These are phyloP conservation scores for Spinibarbus caldwelli DNA, from an alignment of 2,797 vertebrate species.

Conservation along the genomic window DNA sequence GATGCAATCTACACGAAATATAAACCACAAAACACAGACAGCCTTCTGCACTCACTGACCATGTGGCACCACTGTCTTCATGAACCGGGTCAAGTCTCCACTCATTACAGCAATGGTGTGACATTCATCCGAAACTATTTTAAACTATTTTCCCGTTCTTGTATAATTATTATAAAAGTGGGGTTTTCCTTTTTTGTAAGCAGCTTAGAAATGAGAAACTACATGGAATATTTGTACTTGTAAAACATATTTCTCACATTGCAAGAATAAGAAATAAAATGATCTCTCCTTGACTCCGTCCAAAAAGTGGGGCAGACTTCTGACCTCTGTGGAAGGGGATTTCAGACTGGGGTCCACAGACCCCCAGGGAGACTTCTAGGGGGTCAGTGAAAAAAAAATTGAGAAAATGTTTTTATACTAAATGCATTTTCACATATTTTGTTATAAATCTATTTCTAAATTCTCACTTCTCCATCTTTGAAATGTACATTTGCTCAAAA, in stretches of 20 bases:
- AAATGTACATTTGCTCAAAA: not conserved
- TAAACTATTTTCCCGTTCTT: not conserved
- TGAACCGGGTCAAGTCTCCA: not conserved
- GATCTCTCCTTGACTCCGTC: not conserved
- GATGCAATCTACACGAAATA: slow-evolving; percentile 61
- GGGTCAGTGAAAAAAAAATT: not conserved
- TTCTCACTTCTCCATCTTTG: not conserved
- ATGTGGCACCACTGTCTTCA: slow-evolving; percentile 9
- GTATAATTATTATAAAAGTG: too few species aligned
- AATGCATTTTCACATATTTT: not conserved
- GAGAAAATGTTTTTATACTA: not conserved
- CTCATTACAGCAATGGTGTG: not conserved
- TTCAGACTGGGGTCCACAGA: not conserved
- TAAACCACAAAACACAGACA: slow-evolving; percentile 25
- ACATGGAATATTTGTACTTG: not conserved
- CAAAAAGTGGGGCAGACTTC: not conserved
- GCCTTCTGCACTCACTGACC: not conserved
- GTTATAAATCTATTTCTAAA: not conserved
- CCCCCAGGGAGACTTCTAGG: not conserved
- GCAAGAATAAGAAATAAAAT: not conserved
- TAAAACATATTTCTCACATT: not conserved
- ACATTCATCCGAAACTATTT: not conserved
- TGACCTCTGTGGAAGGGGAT: not conserved
- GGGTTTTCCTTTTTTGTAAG: not conserved
- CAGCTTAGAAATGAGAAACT: not conserved